Conservation (phyloP, 2,113 vertebrate species). For the Thamnaconus septentrionalis region DNA sequence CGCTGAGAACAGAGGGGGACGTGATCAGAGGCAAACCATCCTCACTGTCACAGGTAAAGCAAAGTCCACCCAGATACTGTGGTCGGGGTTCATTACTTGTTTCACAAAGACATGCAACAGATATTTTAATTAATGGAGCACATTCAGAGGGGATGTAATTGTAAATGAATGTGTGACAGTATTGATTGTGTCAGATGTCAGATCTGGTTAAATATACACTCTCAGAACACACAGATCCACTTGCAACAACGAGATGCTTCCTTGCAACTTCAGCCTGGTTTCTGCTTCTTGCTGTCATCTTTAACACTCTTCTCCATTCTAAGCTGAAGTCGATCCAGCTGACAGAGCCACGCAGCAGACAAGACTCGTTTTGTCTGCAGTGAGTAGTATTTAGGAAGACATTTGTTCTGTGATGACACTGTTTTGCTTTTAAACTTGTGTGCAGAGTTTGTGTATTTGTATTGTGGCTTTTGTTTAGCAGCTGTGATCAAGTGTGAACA, state of each 20-base stretch:
- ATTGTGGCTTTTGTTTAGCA: not conserved
- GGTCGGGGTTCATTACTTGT: too few species aligned
- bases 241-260: too few species aligned
- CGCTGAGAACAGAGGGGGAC: slow-evolving; percentile 72
- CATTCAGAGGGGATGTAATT: not conserved
- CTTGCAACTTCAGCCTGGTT: not conserved
- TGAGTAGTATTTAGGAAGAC: slow-evolving; percentile 58
- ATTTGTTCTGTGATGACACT: slow-evolving; percentile 11
- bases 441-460: not conserved
- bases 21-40: slow-evolving; percentile 51
- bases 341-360: slow-evolving; percentile 34
- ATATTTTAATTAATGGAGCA: not conserved
- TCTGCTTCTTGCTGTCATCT: slow-evolving; percentile 6
- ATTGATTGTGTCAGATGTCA: too few species aligned
- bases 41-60: slow-evolving; percentile 61
- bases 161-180: too few species aligned
- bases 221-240: too few species aligned
- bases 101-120: too few species aligned
- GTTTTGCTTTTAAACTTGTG: slow-evolving; percentile 7
- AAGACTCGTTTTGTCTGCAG: slow-evolving; percentile 55
- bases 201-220: too few species aligned
- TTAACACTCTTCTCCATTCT: slow-evolving; percentile 29
- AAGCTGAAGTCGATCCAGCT: slow-evolving; percentile 54
- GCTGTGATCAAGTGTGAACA: not conserved
- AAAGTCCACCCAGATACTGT: not conserved